Evolutionary conservation across 2,888 invertebrate genomes (phyloP), one percentile per base, ranked within the genome.

Genomic region (Bibio marci): DNA sequence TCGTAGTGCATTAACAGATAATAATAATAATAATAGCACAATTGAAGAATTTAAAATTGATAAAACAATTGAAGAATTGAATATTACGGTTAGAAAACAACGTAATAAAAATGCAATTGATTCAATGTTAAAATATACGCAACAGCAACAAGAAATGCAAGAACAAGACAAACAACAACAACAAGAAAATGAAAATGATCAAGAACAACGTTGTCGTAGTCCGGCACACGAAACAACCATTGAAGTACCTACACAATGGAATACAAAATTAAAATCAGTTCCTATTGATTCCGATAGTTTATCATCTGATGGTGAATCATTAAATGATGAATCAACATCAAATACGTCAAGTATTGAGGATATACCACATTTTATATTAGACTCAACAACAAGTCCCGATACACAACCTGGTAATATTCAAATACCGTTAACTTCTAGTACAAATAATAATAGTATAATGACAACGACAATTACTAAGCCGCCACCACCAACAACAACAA

Each of bases 141-240:
- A n/a, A n/a, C n/a, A n/a, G n/a, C n/a, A n/a, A n/a, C n/a, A n/a
- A n/a, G n/a, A n/a, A n/a, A 31, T 30, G 48, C 15, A 31, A 44
- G n/a, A 42, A 43, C 8, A 17, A 45, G 13, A 41, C 47, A 18
- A 45, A 45, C 18, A 35, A 44, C 22, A 45, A 35, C 13, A 30
- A 39, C 8, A 37, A 35, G 35, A 40, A 5, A 48, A 49, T 34
- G 45, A 50, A 40, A 45, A 46, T 39, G 34, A 37, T 17, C 25
- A 39, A 18, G 22, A 22, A 22, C 22, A 22, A 22, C 22, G 22
- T 22, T 6, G 22, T 22, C 65, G 57, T 57, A 79, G 76, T 66
- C 79, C 60, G 47, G 68, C 63, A 50, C 79, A 68, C 49, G 73
- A 75, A 53, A 72, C 71, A 1, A 68, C 69, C 3, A 75, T 78